Percentiles rank a stretch among this genome's conserved stretches.
Evolutionary conservation across 2,113 vertebrate species (phyloP).

Genomic region (Numenius arquata): DNA sequence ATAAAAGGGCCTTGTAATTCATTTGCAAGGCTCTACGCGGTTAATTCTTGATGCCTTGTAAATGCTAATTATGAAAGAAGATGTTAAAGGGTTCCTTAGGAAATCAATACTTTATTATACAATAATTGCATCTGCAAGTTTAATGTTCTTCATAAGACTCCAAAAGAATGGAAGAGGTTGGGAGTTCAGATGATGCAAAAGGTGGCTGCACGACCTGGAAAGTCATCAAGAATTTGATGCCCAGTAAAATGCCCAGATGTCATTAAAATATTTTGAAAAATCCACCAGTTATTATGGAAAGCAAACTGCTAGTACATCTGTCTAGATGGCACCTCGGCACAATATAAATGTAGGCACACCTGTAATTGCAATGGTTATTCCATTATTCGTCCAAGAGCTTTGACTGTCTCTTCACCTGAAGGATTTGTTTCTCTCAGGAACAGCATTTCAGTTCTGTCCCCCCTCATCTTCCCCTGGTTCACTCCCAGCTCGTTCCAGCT

Average conservation of each 20-base stretch:
- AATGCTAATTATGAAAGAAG: slow-evolving; percentile 76
- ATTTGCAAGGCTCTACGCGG: slow-evolving; percentile 56
- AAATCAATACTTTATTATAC: slow-evolving; percentile 82
- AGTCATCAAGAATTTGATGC: slow-evolving; percentile 64
- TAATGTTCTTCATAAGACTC: slow-evolving; percentile 69
- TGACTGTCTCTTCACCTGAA: slow-evolving; percentile 46
- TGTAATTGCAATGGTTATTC: slow-evolving; percentile 49
- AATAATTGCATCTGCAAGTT: slow-evolving; percentile 78
- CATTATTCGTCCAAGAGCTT: slow-evolving; percentile 28
- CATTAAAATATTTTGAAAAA: slow-evolving; percentile 64
- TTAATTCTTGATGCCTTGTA: slow-evolving; percentile 69
- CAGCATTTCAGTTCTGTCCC: slow-evolving; percentile 52
- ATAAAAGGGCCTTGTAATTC: slow-evolving; percentile 54
- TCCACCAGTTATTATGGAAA: slow-evolving; percentile 62
- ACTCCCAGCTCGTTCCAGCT: slow-evolving; percentile 59
- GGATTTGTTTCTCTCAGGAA: slow-evolving; percentile 61
- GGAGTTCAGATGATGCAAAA: slow-evolving; percentile 65
- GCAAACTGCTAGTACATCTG: slow-evolving; percentile 51
- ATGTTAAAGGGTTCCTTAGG: slow-evolving; percentile 71
- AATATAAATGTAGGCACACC: slow-evolving; percentile 40
- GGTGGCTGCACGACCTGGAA: slow-evolving; percentile 66
- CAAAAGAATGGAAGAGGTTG: slow-evolving; percentile 66
- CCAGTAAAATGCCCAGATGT: slow-evolving; percentile 55
- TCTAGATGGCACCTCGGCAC: slow-evolving; percentile 51
- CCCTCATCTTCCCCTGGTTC: slow-evolving; percentile 55